Conservation (phyloP, 1,140 invertebrate species). For the Augochlora pura region DNA sequence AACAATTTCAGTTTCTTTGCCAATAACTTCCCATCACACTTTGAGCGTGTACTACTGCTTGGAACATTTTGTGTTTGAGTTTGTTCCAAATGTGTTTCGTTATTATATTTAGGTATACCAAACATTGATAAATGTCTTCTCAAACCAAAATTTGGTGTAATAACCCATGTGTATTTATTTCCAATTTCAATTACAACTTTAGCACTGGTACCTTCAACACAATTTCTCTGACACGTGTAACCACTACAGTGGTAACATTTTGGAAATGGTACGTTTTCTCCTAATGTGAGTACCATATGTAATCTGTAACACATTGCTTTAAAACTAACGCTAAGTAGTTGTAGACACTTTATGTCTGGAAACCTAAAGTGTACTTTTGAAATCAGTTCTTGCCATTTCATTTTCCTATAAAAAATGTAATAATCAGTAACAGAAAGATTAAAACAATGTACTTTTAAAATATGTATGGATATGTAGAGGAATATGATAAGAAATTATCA, state of each 20-base stretch:
- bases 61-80: conserved; percentile 65
- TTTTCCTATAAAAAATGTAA: conserved; percentile 72
- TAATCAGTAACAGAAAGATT: not conserved
- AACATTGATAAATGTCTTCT: conserved; percentile 78
- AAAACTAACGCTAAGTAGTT: conserved; percentile 75
- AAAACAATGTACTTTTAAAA: not conserved
- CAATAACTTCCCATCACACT: conserved; percentile 72
- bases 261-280: conserved; percentile 73
- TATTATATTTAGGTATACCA: conserved; percentile 78
- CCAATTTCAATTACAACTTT: conserved; percentile 80
- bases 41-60: conserved; percentile 69
- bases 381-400: conserved; percentile 78
- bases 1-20: conserved; percentile 73
- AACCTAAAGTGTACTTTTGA: conserved; percentile 77
- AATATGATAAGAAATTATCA: too few relatives aligned
- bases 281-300: conserved; percentile 76
- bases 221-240: conserved; percentile 79
- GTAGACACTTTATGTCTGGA: conserved; percentile 77
- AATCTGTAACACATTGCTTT: conserved; percentile 79
- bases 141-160: conserved; percentile 75
- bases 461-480: not conserved
- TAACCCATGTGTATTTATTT: conserved; percentile 80
- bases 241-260: conserved; percentile 78
- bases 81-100: conserved; percentile 69
- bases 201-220: conserved; percentile 75